These are phyloP conservation scores for Chionoecetes opilio DNA, from an alignment of 1,140 invertebrate species.

Conservation along the genomic window DNA sequence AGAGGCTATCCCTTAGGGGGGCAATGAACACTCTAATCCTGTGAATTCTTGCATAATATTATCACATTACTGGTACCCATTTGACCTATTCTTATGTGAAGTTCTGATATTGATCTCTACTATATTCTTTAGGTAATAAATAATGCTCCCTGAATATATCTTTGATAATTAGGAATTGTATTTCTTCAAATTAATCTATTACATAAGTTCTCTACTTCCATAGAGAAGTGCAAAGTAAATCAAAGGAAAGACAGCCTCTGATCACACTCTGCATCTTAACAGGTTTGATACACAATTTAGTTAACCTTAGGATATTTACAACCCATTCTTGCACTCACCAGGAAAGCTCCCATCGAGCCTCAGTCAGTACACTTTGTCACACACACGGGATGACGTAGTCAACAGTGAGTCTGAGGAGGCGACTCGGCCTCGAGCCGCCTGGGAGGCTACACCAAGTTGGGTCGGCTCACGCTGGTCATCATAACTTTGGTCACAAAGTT, in stretches of 20 bases:
- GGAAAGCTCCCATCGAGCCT: background rate
- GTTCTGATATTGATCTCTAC: constrained; percentile 8
- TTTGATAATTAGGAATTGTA: constrained; percentile 31
- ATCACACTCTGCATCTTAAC: constrained; percentile 9
- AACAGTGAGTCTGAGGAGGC: background rate
- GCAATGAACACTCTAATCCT: constrained; percentile 44
- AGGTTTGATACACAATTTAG: background rate
- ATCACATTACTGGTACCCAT: constrained; percentile 28
- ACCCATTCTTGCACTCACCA: constrained; percentile 41
- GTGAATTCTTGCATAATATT: constrained; percentile 52
- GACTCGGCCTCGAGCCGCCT: background rate
- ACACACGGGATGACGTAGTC: no score
- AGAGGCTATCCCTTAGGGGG: constrained; percentile 34
- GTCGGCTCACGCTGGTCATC: constrained; percentile 83
- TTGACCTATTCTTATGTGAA: constrained; percentile 29
- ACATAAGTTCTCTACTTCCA: background rate
- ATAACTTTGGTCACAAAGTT: constrained; percentile 98
- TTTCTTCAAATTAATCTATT: constrained; percentile 21
- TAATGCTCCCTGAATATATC: constrained; percentile 20
- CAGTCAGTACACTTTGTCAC: constrained; percentile 15
- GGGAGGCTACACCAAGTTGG: constrained; percentile 78
- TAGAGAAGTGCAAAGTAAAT: constrained; percentile 19
- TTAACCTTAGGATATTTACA: constrained; percentile 53
- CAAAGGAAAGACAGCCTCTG: constrained; percentile 27
- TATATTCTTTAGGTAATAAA: constrained; percentile 14